A percentile compares a stretch with the other conserved stretches of the same genome.
Conservation (phyloP, 2,797 vertebrate genomes). For the Kryptopterus vitreolus region DNA sequence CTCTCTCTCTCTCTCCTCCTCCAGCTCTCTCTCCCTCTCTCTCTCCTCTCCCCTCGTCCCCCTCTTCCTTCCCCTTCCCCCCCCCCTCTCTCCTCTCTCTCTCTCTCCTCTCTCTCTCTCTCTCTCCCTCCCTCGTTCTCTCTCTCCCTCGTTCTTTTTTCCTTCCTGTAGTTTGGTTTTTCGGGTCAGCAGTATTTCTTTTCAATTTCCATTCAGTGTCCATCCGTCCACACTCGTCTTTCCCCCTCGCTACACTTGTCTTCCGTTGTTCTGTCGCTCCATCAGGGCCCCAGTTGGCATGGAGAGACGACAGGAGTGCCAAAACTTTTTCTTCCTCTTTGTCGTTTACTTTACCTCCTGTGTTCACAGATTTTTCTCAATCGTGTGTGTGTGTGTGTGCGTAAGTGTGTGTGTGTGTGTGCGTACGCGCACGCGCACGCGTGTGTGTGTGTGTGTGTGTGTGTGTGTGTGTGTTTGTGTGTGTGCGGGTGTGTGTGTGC, state of each 20-base stretch:
- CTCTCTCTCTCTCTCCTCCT: neutral
- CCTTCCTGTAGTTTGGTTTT: neutral
- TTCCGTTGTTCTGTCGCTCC: constrained; percentile 14
- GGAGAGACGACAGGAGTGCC: constrained; percentile 17
- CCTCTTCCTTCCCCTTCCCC: neutral
- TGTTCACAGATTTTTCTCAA: constrained; percentile 10
- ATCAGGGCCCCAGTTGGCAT: constrained; percentile 44
- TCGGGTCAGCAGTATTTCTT: constrained; percentile 8
- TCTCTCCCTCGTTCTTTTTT: constrained; percentile 15
- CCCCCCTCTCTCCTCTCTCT: neutral
- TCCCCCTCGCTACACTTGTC: constrained; percentile 1
- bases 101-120: constrained; percentile 5
- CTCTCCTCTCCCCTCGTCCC: constrained; percentile 8
- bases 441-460: neutral
- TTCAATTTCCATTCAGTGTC: constrained; percentile 14
- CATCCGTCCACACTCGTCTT: constrained; percentile 13
- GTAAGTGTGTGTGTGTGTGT: constrained; percentile 1
- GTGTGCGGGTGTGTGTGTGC: constrained; percentile 22
- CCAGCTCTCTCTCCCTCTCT: constrained; percentile 10
- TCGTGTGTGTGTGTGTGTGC: neutral
- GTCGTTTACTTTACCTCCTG: constrained; percentile 23
- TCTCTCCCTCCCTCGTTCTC: neutral
- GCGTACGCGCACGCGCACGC: neutral
- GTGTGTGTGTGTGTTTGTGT: constrained; percentile 26
- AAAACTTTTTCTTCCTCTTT: constrained; percentile 25